Evolutionary conservation across 2,888 invertebrate genomes (phyloP).

Genomic region (Phasia obesa): DNA sequence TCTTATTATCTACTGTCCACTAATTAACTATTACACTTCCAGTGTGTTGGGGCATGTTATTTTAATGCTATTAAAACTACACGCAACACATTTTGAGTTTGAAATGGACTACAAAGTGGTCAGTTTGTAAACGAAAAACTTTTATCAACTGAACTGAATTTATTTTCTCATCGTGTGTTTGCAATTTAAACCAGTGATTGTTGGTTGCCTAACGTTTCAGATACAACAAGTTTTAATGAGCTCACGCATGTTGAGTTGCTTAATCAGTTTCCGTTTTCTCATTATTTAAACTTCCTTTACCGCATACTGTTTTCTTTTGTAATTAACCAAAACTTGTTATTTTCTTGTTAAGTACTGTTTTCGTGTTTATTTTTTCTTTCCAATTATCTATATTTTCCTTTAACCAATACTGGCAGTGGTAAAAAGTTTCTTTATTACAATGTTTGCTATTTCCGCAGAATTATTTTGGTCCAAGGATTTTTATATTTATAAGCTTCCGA

Average conservation of each 20-base stretch:
- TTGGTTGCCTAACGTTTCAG: background rate
- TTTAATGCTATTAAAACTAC: slow-evolving; percentile 2
- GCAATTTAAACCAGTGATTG: background rate
- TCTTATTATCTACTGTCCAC: slow-evolving; percentile 55
- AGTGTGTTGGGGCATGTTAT: background rate
- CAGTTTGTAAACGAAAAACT: slow-evolving; percentile 61
- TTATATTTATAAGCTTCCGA: too few species aligned
- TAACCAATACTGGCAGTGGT: background rate
- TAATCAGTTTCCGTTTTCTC: slow-evolving; percentile 62
- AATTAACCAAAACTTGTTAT: slow-evolving; percentile 38
- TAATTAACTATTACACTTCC: slow-evolving; percentile 56
- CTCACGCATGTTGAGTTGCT: slow-evolving; percentile 65
- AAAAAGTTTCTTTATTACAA: background rate
- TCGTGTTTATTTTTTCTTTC: background rate
- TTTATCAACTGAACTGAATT: slow-evolving; percentile 52
- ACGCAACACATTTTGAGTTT: slow-evolving; percentile 29
- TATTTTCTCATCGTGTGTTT: slow-evolving; percentile 18
- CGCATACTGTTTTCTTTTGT: slow-evolving; percentile 37
- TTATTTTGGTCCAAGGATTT: background rate
- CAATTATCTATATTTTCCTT: slow-evolving; percentile 8
- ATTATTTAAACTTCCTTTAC: slow-evolving; percentile 46
- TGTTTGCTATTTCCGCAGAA: background rate
- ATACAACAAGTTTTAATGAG: slow-evolving; percentile 61
- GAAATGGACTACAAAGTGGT: slow-evolving; percentile 56
- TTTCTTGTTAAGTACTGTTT: slow-evolving; percentile 15